Evolutionary conservation across 2,888 invertebrate species (phyloP).

Genomic region (Amiota communis): DNA sequence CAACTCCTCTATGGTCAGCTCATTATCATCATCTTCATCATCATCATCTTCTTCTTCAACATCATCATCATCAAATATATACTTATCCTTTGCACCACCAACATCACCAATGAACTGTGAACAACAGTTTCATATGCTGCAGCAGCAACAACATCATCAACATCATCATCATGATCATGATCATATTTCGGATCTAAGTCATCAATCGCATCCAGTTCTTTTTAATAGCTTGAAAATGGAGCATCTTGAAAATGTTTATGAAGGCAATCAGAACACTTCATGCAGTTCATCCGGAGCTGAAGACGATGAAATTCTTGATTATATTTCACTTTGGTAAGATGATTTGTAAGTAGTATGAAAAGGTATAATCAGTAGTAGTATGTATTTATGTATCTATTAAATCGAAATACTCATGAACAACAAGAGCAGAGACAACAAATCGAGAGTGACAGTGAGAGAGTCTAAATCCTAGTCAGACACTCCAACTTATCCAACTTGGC

Average conservation of each 20-base stretch:
- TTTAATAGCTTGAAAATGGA: slow-evolving; percentile 69
- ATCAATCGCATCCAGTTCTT: slow-evolving; percentile 33
- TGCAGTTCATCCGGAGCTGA: slow-evolving; percentile 78
- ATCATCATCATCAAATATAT: too few species aligned
- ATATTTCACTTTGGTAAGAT: slow-evolving; percentile 71
- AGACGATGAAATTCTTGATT: slow-evolving; percentile 90
- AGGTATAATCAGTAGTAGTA: too few species aligned
- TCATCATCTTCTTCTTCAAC: too few species aligned
- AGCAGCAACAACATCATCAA: slow-evolving; percentile 11
- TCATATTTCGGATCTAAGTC: neutral
- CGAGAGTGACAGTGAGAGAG: neutral
- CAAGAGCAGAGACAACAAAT: slow-evolving; percentile 11
- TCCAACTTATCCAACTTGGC: slow-evolving; percentile 44
- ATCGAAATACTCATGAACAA: too few species aligned
- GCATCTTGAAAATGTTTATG: slow-evolving; percentile 80
- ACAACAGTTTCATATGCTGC: slow-evolving; percentile 28
- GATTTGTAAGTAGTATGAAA: slow-evolving; percentile 55
- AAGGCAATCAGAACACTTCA: slow-evolving; percentile 77
- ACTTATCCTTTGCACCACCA: too few species aligned
- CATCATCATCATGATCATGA: too few species aligned
- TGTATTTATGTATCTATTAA: too few species aligned
- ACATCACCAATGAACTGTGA: too few species aligned
- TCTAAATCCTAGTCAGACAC: slow-evolving; percentile 34
- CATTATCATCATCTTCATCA: too few species aligned
- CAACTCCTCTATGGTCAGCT: too few species aligned